A percentile compares a stretch with the other conserved stretches of the same genome.
Evolutionary conservation across 2,797 vertebrate species (phyloP).

Genomic region (Falco naumanni): DNA sequence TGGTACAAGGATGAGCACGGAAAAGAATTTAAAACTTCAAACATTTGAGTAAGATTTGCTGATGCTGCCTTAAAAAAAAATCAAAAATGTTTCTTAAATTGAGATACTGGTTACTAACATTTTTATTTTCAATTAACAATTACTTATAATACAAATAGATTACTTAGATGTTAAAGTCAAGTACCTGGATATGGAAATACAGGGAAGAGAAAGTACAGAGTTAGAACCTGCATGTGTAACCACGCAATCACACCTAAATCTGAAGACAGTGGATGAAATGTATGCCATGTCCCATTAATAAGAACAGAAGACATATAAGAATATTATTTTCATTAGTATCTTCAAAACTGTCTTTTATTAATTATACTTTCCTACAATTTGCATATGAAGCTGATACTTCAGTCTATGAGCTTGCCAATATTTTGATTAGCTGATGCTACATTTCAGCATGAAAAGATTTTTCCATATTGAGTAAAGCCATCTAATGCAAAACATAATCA

Average conservation of each 20-base stretch:
- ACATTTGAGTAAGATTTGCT: neutral
- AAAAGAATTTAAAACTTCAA: neutral
- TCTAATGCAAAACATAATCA: neutral
- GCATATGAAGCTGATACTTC: neutral
- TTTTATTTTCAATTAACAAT: neutral
- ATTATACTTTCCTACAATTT: neutral
- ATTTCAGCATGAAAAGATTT: neutral
- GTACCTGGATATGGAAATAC: neutral
- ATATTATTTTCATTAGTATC: neutral
- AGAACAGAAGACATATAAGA: neutral
- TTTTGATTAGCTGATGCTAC: neutral
- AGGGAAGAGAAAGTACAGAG: neutral
- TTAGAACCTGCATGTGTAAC: neutral
- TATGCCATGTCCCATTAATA: neutral
- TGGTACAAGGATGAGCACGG: neutral
- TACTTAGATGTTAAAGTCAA: neutral
- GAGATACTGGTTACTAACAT: neutral
- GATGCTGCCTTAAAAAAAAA: neutral
- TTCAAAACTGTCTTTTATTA: neutral
- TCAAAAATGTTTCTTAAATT: neutral
- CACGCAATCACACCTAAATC: neutral
- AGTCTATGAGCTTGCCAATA: neutral
- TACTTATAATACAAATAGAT: neutral
- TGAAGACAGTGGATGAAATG: neutral
- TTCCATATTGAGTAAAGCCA: neutral